These are phyloP conservation scores for Anguilla pacifica DNA, from an alignment of 2,797 vertebrate genomes.

Conservation along the genomic window DNA sequence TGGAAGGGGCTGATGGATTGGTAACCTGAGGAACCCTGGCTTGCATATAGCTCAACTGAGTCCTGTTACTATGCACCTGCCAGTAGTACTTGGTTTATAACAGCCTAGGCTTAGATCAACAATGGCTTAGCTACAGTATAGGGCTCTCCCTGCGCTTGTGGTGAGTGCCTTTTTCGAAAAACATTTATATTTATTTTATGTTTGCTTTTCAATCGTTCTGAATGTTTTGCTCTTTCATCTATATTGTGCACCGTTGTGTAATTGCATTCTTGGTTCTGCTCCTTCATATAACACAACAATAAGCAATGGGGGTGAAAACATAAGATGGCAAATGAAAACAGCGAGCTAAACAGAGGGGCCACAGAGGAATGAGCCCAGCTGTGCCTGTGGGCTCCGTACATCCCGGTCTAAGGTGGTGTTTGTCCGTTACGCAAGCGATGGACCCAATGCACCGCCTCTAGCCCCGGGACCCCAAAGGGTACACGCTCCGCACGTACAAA, in stretches of 20 bases:
- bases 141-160: background rate
- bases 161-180: background rate
- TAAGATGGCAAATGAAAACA: conserved; percentile 26
- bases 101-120: background rate
- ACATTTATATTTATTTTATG: background rate
- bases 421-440: conserved; percentile 50
- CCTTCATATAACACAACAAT: background rate
- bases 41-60: background rate
- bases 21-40: background rate
- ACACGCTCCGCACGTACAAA: conserved; percentile 16
- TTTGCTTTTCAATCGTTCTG: background rate
- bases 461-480: conserved; percentile 11
- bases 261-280: background rate
- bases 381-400: conserved; percentile 49
- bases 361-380: conserved; percentile 33
- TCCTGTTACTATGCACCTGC: background rate
- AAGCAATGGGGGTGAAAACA: background rate
- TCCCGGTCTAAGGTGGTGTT: conserved; percentile 36
- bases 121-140: background rate
- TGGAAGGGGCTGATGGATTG: background rate
- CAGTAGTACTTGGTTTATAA: background rate
- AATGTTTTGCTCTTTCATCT: background rate
- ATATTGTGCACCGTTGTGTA: background rate
- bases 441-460: conserved; percentile 52
- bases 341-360: conserved; percentile 55